Evolutionary conservation across 2,113 vertebrate genomes (phyloP).

Genomic region (Labeo catla): DNA sequence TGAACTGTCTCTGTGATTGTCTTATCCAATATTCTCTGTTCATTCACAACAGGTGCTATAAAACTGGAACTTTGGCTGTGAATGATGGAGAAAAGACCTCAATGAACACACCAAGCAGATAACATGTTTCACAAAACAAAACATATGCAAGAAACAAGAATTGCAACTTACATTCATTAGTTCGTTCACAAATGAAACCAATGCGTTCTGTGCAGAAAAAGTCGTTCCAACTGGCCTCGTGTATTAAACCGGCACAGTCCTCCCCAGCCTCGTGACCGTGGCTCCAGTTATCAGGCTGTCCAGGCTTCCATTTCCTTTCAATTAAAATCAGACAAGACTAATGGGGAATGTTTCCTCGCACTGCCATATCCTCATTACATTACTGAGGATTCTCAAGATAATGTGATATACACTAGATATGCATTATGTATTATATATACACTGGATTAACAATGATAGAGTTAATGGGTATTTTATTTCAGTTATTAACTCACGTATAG

Average conservation of each 20-base stretch:
- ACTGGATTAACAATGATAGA: not conserved
- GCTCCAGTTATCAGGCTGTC: conserved; percentile 96
- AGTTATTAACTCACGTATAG: conserved; percentile 81
- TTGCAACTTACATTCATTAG: conserved; percentile 74
- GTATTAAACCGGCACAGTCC: conserved; percentile 91
- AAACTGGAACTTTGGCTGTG: conserved; percentile 66
- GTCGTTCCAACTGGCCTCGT: conserved; percentile 91
- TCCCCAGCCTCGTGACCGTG: conserved; percentile 85
- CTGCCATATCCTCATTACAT: not conserved
- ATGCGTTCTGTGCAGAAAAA: conserved; percentile 92
- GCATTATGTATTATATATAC: not conserved
- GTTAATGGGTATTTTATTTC: not conserved
- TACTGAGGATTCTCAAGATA: not conserved
- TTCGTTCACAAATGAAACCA: conserved; percentile 91
- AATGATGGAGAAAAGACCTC: conserved; percentile 46
- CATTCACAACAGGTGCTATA: conserved; percentile 67
- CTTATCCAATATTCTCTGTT: conserved; percentile 43
- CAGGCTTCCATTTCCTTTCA: conserved; percentile 89
- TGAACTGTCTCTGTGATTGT: conserved; percentile 58
- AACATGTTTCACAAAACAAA: not conserved
- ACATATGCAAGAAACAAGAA: not conserved
- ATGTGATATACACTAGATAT: not conserved
- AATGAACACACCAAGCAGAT: not conserved
- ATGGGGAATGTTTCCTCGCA: not conserved
- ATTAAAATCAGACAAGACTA: conserved; percentile 44